Percentiles rank a stretch among this genome's conserved stretches.
phyloP scores from a whole-genome alignment of 2,113 vertebrate species.

The Calidris pugnax region DNA sequence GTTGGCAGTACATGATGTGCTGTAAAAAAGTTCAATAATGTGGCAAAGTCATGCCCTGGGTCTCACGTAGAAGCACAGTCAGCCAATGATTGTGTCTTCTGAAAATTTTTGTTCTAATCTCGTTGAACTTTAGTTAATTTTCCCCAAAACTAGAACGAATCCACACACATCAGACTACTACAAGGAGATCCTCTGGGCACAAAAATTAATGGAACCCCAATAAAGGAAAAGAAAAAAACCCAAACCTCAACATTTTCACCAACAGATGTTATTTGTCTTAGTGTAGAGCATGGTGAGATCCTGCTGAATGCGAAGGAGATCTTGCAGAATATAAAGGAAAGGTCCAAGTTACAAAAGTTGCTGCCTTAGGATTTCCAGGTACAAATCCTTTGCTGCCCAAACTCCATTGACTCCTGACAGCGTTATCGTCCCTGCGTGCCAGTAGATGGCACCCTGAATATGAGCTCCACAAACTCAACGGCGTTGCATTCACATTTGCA shows the following conservation, averaged over 20 bases:
- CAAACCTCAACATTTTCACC: not conserved
- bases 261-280: not conserved
- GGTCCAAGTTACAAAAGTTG: not conserved
- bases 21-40: not conserved
- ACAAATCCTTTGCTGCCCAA: not conserved
- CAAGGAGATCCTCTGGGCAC: not conserved
- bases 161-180: not conserved
- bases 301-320: not conserved
- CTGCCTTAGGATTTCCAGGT: not conserved
- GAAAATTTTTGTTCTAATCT: not conserved
- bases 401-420: not conserved
- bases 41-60: not conserved
- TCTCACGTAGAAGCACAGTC: not conserved
- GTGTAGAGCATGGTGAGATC: not conserved
- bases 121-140: not conserved
- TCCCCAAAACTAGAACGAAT: not conserved
- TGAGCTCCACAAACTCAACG: not conserved
- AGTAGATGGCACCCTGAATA: slow-evolving; percentile 66
- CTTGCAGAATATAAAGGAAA: not conserved
- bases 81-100: not conserved
- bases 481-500: not conserved
- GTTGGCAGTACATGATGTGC: not conserved
- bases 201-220: not conserved
- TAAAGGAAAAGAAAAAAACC: not conserved
- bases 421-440: not conserved